Base-by-base conservation (phyloP, 2,113 vertebrate species). In the Pleuronectes platessa region DNA sequence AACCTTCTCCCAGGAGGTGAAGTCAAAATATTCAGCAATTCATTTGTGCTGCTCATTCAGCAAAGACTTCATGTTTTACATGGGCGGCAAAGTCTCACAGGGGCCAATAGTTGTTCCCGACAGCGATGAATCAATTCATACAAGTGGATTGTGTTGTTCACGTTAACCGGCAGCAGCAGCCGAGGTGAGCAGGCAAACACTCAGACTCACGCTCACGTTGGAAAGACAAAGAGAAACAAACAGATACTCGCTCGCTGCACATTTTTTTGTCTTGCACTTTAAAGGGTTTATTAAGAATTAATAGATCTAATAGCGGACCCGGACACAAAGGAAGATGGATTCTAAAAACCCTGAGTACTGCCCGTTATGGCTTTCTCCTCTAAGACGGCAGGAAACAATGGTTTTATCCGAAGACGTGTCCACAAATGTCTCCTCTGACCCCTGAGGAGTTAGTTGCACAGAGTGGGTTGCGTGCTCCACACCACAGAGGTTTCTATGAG, bases 271-370 rank as follows among this genome's bases (percentile, higher is more conserved):
- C 31, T 31, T 31, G 31, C 79, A 91, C 86, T 88, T 86, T 62
- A 47, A 71, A 84, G 59, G 71, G 13, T 68, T 74, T 83, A 91
- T 93, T 91, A 92, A 93, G 69, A 89, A 92, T 94, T 90, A 75
- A 94, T 91, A 77, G 88, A 78, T 64, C 82, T 78, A 40, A 79
- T 72, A 72, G 67, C 67, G 26, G n/a, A 72, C 69, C 76, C 77
- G 76, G 53, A 81, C 81, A 90, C 87, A 89, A 92, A 89, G 31
- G 31, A 31, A 83, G 78, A 83, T 78, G 81, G 72, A 68, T 61
- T 82, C 65, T 31, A 23, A 78, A 86, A 89, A 81, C 67, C 78
- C 13, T 5, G 54, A 83, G 78, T 68, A 63, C 27, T 63, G 40
- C 72, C 56, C 59, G 51, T 72, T 68, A 59, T 27, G 66, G 56